Conservation (phyloP, 2,113 vertebrate species). For the Egretta garzetta region DNA sequence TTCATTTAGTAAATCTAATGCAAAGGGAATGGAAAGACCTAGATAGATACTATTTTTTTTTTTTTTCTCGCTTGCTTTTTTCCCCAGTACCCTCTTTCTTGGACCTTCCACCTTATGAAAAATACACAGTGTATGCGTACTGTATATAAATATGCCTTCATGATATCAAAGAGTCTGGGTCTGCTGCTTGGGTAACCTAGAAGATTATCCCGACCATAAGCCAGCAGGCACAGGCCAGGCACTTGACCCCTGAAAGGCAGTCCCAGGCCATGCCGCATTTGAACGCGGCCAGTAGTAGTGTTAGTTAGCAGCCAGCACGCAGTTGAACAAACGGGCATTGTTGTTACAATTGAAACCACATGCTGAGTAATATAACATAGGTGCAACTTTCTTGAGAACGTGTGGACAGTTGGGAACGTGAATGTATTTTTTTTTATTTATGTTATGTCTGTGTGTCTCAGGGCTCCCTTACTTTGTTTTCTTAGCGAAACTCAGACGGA, state of each 20-base stretch:
- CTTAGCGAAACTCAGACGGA: slow-evolving; percentile 1
- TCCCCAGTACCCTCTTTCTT: background rate
- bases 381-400: slow-evolving; percentile 42
- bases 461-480: slow-evolving; percentile 48
- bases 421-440: slow-evolving; percentile 51
- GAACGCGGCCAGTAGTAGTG: background rate
- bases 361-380: slow-evolving; percentile 67
- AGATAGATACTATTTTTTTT: background rate
- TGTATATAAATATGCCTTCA: background rate
- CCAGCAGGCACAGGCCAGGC: slow-evolving; percentile 50
- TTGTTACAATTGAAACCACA: slow-evolving; percentile 80
- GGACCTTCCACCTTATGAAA: background rate
- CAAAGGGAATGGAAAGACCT: background rate
- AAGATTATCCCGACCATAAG: slow-evolving; percentile 65
- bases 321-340: slow-evolving; percentile 74
- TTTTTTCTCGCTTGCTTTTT: background rate
- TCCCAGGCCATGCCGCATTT: slow-evolving; percentile 45
- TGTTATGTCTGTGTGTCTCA: slow-evolving; percentile 57
- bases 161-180: slow-evolving; percentile 49
- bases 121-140: background rate
- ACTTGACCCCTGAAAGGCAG: slow-evolving; percentile 66
- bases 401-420: slow-evolving; percentile 59
- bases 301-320: slow-evolving; percentile 17
- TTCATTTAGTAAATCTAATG: background rate
- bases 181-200: slow-evolving; percentile 46